Conservation (phyloP, 1,140 invertebrate species). For the Geopemphigus sp. region DNA sequence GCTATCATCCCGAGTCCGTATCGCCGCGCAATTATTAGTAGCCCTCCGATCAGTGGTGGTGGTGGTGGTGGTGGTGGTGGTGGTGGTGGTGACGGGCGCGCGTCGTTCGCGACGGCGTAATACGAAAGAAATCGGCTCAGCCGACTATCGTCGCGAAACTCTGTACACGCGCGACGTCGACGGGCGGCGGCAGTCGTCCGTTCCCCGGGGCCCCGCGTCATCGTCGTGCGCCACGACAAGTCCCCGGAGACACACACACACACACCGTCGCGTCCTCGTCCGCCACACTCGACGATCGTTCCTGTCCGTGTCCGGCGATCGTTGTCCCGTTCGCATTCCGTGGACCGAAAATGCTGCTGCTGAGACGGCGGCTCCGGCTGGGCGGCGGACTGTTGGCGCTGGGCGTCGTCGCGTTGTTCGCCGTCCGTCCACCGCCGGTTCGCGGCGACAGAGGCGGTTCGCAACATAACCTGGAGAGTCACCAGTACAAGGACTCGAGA, state of each 20-base stretch:
- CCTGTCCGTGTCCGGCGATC: no score
- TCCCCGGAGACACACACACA: background rate
- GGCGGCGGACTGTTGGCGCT: background rate
- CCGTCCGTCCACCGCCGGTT: background rate
- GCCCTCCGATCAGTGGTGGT: no score
- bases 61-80: no score
- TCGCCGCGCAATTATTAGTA: no score
- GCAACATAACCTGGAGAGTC: constrained; percentile 1
- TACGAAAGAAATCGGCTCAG: background rate
- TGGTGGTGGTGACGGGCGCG: no score
- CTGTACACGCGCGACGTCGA: background rate
- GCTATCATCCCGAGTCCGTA: no score
- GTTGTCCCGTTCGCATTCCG: no score
- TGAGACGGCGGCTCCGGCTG: background rate
- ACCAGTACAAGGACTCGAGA: constrained; percentile 32
- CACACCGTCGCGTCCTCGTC: background rate
- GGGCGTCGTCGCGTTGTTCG: background rate
- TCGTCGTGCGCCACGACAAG: constrained; percentile 3
- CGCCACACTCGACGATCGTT: no score
- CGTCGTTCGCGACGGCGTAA: background rate
- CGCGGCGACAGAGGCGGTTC: background rate
- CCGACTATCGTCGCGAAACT: background rate
- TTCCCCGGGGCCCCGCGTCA: background rate
- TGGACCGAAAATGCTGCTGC: no score
- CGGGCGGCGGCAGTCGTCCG: background rate